phyloP scores from a whole-genome alignment of 2,113 vertebrate species.

The Halcyon malimbica region DNA sequence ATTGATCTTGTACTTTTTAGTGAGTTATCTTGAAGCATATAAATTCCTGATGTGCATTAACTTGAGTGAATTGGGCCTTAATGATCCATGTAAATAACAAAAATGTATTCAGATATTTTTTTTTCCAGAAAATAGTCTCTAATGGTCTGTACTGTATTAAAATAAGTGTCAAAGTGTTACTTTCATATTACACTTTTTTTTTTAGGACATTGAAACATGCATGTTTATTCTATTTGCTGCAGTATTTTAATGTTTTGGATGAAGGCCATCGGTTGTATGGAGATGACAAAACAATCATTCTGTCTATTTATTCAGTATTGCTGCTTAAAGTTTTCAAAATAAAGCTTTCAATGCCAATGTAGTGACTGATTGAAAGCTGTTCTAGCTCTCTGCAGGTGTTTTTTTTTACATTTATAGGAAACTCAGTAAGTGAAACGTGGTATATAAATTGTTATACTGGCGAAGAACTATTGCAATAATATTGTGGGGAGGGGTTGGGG shows the following conservation, averaged over 20 bases:
- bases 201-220: slow-evolving; percentile 57
- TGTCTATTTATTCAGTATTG: slow-evolving; percentile 79
- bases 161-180: slow-evolving; percentile 63
- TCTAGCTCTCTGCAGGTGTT: slow-evolving; percentile 54
- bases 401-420: slow-evolving; percentile 68
- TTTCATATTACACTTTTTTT: slow-evolving; percentile 66
- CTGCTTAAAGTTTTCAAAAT: slow-evolving; percentile 73
- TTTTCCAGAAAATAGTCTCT: slow-evolving; percentile 60
- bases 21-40: slow-evolving; percentile 43
- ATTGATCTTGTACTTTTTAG: background rate
- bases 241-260: slow-evolving; percentile 73
- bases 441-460: slow-evolving; percentile 65
- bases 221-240: slow-evolving; percentile 69
- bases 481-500: background rate
- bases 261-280: slow-evolving; percentile 73
- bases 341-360: slow-evolving; percentile 67
- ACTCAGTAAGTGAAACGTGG: slow-evolving; percentile 50
- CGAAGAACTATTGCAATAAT: slow-evolving; percentile 71
- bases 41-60: slow-evolving; percentile 66
- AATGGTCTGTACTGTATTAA: slow-evolving; percentile 53
- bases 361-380: slow-evolving; percentile 62
- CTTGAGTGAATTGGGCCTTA: slow-evolving; percentile 76
- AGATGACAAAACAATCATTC: slow-evolving; percentile 74
- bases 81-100: slow-evolving; percentile 68
- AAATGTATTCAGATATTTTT: slow-evolving; percentile 60